Evolutionary conservation across 2,113 vertebrate genomes (phyloP).

Genomic region (Bostrychus sinensis): DNA sequence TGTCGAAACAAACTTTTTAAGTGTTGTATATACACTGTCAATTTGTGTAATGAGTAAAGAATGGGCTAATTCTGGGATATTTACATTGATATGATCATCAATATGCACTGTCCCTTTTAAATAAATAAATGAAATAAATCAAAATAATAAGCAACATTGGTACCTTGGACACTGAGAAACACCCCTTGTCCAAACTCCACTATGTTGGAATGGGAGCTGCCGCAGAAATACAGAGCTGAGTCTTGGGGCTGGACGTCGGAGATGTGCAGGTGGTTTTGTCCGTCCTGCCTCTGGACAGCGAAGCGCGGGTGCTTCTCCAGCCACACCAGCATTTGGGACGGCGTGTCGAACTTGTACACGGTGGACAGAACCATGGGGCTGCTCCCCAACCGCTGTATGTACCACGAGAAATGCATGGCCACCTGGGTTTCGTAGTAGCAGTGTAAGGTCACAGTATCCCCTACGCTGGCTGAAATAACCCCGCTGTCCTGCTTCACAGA

Average conservation of each 20-base stretch:
- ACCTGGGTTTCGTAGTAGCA: constrained; percentile 51
- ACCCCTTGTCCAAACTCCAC: constrained; percentile 63
- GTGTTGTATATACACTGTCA: too few species aligned
- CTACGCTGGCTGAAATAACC: constrained; percentile 15
- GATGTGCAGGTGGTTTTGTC: constrained; percentile 54
- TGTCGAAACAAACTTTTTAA: too few species aligned
- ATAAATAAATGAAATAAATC: too few species aligned
- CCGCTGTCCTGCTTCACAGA: constrained; percentile 33
- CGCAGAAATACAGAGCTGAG: constrained; percentile 69
- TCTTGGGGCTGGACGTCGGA: constrained; percentile 44
- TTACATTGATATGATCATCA: too few species aligned
- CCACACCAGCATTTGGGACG: constrained; percentile 20
- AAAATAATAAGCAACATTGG: too few species aligned
- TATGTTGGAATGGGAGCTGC: constrained; percentile 61
- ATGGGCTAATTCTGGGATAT: too few species aligned
- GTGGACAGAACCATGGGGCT: constrained; percentile 52
- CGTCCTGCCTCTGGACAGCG: constrained; percentile 25
- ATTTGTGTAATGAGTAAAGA: too few species aligned
- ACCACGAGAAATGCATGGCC: constrained; percentile 73
- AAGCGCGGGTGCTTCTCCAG: constrained; percentile 50
- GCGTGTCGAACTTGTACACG: constrained; percentile 54
- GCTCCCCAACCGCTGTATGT: constrained; percentile 47
- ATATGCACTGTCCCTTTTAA: too few species aligned
- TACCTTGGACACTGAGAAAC: constrained; percentile 66
- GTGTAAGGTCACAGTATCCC: constrained; percentile 53